phyloP scores from a whole-genome alignment of 2,113 vertebrate genomes.

The rat (Rattus norvegicus) region GRCr8 NC_086037.1:62989001-62989500 shows the following conservation, averaged over 20 bases:
- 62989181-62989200: not conserved
- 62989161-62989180: not conserved
- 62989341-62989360: not conserved
- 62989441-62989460: conserved; percentile 18
- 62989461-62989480: conserved; percentile 13
- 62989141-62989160: not conserved
- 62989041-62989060: not conserved
- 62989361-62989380: not conserved
- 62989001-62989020: not conserved
- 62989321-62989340: not conserved
- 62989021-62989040: not conserved
- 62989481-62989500: conserved; percentile 14
- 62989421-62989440: not conserved
- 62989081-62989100: not conserved
- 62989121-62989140: not conserved
- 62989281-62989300: not conserved
- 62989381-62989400: not conserved
- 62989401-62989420: conserved; percentile 20
- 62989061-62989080: not conserved
- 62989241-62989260: not conserved
- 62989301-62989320: not conserved
- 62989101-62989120: not conserved
- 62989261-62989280: not conserved
- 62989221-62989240: not conserved
- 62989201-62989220: not conserved